These are phyloP conservation scores for Trisateles emortualis DNA, from an alignment of 2,888 invertebrate genomes.

Conservation along the genomic window DNA sequence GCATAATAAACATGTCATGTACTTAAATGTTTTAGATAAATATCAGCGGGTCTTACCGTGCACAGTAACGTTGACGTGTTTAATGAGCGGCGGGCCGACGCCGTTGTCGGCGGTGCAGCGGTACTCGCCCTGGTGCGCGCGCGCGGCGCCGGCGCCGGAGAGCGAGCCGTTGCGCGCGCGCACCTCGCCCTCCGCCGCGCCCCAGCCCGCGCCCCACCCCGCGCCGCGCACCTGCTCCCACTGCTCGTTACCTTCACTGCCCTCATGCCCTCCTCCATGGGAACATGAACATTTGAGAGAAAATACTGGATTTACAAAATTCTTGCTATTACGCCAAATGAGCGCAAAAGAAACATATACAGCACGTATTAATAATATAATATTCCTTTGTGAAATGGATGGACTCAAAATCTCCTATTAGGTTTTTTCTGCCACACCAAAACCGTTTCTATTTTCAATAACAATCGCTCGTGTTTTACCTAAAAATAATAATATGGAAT, in stretches of 20 bases:
- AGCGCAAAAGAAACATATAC: too few relatives aligned
- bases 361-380: too few relatives aligned
- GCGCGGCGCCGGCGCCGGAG: constrained; percentile 88
- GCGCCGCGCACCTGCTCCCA: constrained; percentile 51
- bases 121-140: constrained; percentile 91
- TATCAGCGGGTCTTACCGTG: constrained; percentile 87
- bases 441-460: too few relatives aligned
- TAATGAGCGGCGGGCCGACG: constrained; percentile 92
- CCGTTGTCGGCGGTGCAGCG: constrained; percentile 94
- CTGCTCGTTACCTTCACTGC: constrained; percentile 49
- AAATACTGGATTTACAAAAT: too few relatives aligned
- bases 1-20: too few relatives aligned
- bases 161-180: constrained; percentile 84
- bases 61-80: constrained; percentile 92
- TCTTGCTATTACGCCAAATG: too few relatives aligned
- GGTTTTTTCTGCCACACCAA: too few relatives aligned
- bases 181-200: constrained; percentile 29
- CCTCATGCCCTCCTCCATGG: constrained; percentile 41
- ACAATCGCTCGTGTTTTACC: too few relatives aligned
- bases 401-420: too few relatives aligned
- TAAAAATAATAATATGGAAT: neutral
- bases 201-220: constrained; percentile 44
- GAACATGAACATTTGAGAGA: neutral
- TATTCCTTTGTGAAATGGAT: too few relatives aligned
- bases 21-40: constrained; percentile 10